Evolutionary conservation across 2,113 vertebrate species (phyloP).

Genomic region (Grus americana): DNA sequence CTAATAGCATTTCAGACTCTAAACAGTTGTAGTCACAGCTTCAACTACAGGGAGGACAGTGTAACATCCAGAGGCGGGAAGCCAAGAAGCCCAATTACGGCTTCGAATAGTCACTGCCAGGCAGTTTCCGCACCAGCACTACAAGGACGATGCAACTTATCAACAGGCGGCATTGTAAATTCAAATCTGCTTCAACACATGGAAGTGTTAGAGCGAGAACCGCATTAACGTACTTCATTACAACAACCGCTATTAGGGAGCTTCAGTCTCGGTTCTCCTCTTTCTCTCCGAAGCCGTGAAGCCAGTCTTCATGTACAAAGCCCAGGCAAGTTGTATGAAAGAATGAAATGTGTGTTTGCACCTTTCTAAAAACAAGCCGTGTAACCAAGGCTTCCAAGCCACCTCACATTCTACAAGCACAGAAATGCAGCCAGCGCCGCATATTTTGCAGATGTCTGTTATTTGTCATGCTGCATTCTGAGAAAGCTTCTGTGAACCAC

Average conservation of each 20-base stretch:
- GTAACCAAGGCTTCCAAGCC: background rate
- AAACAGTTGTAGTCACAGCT: background rate
- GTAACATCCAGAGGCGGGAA: background rate
- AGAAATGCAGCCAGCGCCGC: background rate
- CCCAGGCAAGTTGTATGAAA: background rate
- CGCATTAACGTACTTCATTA: rapidly evolving
- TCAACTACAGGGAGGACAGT: background rate
- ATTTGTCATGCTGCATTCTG: background rate
- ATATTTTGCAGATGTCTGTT: background rate
- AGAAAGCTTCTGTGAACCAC: background rate
- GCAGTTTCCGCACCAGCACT: background rate
- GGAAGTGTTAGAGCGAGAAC: background rate
- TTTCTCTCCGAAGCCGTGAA: background rate
- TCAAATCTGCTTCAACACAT: rapidly evolving
- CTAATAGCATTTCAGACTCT: too few species aligned
- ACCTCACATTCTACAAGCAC: background rate
- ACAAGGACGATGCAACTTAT: rapidly evolving
- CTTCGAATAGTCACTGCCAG: background rate
- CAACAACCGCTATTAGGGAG: rapidly evolving
- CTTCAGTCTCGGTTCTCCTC: background rate
- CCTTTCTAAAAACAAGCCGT: background rate
- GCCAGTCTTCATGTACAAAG: background rate
- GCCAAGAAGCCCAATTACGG: background rate
- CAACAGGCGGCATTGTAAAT: background rate
- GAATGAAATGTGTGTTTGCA: rapidly evolving